phyloP scores from a whole-genome alignment of 2,888 invertebrate genomes.

The Pristionchus japonicus region DNA sequence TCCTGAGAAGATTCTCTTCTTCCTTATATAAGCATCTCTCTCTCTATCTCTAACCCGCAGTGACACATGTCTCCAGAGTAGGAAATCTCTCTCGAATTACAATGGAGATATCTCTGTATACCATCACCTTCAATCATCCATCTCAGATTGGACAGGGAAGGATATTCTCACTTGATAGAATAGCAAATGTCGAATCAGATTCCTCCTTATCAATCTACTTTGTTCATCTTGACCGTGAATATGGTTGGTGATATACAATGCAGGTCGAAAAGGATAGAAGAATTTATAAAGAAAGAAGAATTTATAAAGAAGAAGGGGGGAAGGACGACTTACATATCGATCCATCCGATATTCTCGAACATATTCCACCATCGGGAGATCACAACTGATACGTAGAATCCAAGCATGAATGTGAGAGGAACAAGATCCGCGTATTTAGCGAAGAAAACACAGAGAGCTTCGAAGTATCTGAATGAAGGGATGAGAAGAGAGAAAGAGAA shows the following conservation, averaged over 20 bases:
- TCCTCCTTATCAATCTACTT: not conserved
- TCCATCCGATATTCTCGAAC: slow-evolving; percentile 63
- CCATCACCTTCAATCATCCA: slow-evolving; percentile 17
- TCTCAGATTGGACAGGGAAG: not conserved
- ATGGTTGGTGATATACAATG: slow-evolving; percentile 19
- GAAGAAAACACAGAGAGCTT: slow-evolving; percentile 37
- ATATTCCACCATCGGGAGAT: slow-evolving; percentile 58
- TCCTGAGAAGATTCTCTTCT: not conserved
- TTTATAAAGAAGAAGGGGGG: too few species aligned
- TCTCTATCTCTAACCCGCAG: slow-evolving; percentile 23
- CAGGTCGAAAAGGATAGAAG: not conserved
- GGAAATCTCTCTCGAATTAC: slow-evolving; percentile 40
- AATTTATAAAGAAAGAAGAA: too few species aligned
- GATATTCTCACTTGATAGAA: slow-evolving; percentile 17
- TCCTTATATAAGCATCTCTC: not conserved
- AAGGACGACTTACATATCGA: slow-evolving; percentile 56
- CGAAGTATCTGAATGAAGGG: not conserved
- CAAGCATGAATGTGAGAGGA: slow-evolving; percentile 63
- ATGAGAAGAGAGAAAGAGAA: not conserved
- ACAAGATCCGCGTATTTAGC: slow-evolving; percentile 54
- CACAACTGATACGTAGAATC: slow-evolving; percentile 63
- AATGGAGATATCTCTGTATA: slow-evolving; percentile 27
- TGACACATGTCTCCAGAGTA: slow-evolving; percentile 31
- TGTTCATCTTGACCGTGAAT: slow-evolving; percentile 32
- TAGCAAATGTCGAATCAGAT: slow-evolving; percentile 29